phyloP scores from a whole-genome alignment of 2,113 vertebrate species.

The Rynchops niger region DNA sequence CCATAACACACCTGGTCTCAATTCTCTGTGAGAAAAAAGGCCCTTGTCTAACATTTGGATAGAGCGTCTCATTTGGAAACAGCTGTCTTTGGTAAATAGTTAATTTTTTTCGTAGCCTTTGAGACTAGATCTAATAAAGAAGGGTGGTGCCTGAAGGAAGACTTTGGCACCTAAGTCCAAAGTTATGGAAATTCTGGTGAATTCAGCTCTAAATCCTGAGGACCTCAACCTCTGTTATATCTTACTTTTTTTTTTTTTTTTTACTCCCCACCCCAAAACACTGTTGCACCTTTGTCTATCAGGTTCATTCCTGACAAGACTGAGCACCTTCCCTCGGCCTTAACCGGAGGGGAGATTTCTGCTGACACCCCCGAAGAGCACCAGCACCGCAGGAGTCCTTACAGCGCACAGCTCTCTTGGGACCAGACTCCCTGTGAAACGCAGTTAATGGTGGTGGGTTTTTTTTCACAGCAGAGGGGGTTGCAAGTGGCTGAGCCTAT shows the following conservation, averaged over 20 bases:
- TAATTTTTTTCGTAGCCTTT: neutral
- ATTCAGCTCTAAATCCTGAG: neutral
- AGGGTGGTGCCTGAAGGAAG: neutral
- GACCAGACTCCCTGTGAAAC: neutral
- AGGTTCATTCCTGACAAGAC: neutral
- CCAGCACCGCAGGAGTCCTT: neutral
- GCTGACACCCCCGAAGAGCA: neutral
- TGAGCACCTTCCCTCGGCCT: neutral
- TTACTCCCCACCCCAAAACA: accelerated
- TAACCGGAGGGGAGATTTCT: neutral
- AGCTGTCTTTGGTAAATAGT: neutral
- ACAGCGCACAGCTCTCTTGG: neutral
- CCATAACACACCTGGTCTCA: neutral
- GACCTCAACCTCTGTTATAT: neutral
- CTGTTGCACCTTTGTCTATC: neutral
- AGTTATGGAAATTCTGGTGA: neutral
- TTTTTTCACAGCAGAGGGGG: neutral
- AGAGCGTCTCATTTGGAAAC: neutral
- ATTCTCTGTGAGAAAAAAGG: neutral
- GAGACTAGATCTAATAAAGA: neutral
- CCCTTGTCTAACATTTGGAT: neutral
- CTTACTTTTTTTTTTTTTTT: neutral
- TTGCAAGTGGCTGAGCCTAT: neutral
- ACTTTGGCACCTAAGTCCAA: neutral
- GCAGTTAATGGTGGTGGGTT: neutral